These are phyloP conservation scores for Synergus umbraculus DNA, from an alignment of 2,888 invertebrate species.

Conservation along the genomic window DNA sequence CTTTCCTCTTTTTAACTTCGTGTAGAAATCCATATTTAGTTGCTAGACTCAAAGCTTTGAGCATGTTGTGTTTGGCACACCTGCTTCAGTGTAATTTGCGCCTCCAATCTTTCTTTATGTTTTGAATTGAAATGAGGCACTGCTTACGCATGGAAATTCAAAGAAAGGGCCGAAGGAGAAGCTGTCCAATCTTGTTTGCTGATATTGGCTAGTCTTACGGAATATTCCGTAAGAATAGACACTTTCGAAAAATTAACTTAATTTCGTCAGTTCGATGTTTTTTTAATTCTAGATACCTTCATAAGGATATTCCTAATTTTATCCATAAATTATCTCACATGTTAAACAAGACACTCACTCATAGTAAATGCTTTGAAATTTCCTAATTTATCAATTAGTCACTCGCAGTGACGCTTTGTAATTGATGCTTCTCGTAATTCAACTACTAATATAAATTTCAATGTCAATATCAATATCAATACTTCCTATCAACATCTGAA, in stretches of 20 bases:
- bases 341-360: neutral
- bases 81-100: constrained; percentile 57
- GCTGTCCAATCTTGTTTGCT: too few relatives aligned
- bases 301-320: too few relatives aligned
- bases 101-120: constrained; percentile 43
- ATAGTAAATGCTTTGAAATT: neutral
- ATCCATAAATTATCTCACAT: neutral
- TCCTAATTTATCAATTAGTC: neutral
- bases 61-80: constrained; percentile 56
- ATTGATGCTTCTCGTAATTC: too few relatives aligned
- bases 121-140: constrained; percentile 36
- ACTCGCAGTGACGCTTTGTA: too few relatives aligned
- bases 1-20: constrained; percentile 50
- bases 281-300: too few relatives aligned
- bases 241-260: neutral
- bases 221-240: too few relatives aligned
- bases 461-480: too few relatives aligned
- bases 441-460: too few relatives aligned
- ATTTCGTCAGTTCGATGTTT: too few relatives aligned
- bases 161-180: neutral
- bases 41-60: constrained; percentile 54
- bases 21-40: constrained; percentile 44
- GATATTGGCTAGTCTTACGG: too few relatives aligned
- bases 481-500: too few relatives aligned
- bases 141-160: neutral